Percentiles rank a stretch among this genome's conserved stretches.
Evolutionary conservation across 1,140 invertebrate species (phyloP).

Genomic region (Muscidifurax raptorellus): DNA sequence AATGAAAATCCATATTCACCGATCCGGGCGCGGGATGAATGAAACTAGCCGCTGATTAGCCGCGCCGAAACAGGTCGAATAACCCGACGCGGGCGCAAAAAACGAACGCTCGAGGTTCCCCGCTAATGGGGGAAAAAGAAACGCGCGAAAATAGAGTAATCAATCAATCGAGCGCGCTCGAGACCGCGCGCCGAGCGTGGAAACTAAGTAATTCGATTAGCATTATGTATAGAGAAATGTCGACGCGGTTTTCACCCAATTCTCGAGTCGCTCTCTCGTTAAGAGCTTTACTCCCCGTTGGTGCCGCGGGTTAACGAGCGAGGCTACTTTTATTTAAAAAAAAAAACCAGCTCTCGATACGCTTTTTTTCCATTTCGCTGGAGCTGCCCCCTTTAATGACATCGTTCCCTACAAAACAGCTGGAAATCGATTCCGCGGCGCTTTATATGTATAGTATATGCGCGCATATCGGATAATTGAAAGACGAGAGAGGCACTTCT

Average conservation of each 20-base stretch:
- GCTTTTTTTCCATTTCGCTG: too few relatives aligned
- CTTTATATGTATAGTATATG: too few relatives aligned
- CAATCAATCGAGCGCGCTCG: constrained; percentile 36
- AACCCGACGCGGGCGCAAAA: background rate
- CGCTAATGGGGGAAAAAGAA: constrained; percentile 23
- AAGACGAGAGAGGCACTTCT: too few relatives aligned
- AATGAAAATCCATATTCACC: too few relatives aligned
- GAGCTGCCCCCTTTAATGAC: background rate
- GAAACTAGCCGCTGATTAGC: too few relatives aligned
- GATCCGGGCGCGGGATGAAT: too few relatives aligned
- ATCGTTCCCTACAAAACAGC: too few relatives aligned
- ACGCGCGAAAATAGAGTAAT: constrained; percentile 33
- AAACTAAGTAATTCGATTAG: constrained; percentile 50
- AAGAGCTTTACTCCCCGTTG: constrained; percentile 43
- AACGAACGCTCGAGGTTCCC: background rate
- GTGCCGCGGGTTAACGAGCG: constrained; percentile 43
- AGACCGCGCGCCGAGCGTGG: background rate
- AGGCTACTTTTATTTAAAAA: constrained; percentile 26
- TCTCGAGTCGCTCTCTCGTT: constrained; percentile 35
- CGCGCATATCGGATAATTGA: too few relatives aligned
- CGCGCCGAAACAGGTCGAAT: background rate
- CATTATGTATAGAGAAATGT: constrained; percentile 45
- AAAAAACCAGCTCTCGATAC: too few relatives aligned
- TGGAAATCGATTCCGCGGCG: too few relatives aligned
- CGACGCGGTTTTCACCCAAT: constrained; percentile 31